Evolutionary conservation across 2,888 invertebrate genomes (phyloP).

Genomic region (Rosalia funebris): DNA sequence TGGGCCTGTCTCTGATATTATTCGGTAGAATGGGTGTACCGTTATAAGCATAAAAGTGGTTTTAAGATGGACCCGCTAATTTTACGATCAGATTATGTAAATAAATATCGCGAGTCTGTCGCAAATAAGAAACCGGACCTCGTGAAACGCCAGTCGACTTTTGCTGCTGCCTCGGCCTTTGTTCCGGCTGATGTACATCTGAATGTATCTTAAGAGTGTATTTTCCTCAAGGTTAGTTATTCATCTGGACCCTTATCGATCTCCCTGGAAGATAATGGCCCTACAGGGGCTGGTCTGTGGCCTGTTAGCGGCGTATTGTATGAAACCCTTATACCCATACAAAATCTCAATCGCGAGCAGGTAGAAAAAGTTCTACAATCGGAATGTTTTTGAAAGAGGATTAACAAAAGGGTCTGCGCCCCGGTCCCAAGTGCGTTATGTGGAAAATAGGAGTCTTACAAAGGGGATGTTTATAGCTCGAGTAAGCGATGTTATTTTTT

Average conservation of each 20-base stretch:
- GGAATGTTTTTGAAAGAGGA: neutral
- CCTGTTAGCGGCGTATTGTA: neutral
- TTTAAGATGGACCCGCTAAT: slow-evolving; percentile 3
- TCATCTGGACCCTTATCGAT: neutral
- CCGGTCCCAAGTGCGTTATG: neutral
- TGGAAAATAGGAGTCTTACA: neutral
- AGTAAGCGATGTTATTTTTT: neutral
- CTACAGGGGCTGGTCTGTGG: neutral
- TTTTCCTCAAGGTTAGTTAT: neutral
- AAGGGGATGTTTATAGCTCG: neutral
- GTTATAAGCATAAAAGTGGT: slow-evolving; percentile 5
- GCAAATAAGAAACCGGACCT: neutral
- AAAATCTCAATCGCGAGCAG: slow-evolving; percentile 5
- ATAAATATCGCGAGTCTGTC: neutral
- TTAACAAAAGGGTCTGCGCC: slow-evolving; percentile 4
- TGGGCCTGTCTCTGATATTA: neutral
- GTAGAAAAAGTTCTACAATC: slow-evolving; percentile 3
- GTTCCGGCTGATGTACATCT: too few species aligned
- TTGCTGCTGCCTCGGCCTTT: too few species aligned
- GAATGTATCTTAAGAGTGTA: too few species aligned
- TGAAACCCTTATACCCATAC: neutral
- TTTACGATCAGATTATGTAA: neutral
- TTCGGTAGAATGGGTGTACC: neutral
- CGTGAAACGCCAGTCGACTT: too few species aligned
- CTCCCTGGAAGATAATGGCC: neutral